Percentiles rank a stretch among this genome's conserved stretches.
These are phyloP conservation scores for Oriolus oriolus DNA, from an alignment of 2,113 vertebrate species.

Conservation along the genomic window DNA sequence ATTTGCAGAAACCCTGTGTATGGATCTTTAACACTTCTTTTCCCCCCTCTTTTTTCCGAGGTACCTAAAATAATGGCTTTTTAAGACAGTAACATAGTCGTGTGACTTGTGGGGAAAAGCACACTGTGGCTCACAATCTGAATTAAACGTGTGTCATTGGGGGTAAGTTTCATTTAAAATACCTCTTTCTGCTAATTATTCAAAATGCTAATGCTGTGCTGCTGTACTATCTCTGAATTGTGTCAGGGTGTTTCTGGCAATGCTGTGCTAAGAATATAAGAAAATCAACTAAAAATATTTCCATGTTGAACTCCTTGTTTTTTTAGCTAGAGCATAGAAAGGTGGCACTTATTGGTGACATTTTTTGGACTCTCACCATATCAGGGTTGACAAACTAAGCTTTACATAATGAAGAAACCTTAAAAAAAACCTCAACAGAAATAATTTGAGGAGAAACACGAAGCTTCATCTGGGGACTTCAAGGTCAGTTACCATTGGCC, in stretches of 20 bases:
- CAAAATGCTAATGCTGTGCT: conserved; percentile 6
- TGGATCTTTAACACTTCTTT: conserved; percentile 54
- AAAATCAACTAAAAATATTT: conserved; percentile 19
- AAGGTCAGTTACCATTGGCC: conserved; percentile 71
- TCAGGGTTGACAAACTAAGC: conserved; percentile 54
- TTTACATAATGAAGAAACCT: conserved; percentile 50
- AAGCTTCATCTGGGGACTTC: conserved; percentile 68
- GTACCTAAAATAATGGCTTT: conserved; percentile 48
- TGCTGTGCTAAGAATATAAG: neutral
- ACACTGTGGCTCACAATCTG: conserved; percentile 30
- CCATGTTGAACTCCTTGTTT: neutral
- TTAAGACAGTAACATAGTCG: neutral
- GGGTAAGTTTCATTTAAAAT: conserved; percentile 57
- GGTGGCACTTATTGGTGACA: conserved; percentile 8
- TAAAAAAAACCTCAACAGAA: conserved; percentile 45
- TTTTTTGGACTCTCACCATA: conserved; percentile 50
- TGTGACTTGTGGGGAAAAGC: conserved; percentile 46
- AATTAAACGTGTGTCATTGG: conserved; percentile 45
- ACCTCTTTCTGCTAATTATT: conserved; percentile 45
- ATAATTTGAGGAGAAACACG: conserved; percentile 68
- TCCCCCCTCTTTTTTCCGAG: accelerated
- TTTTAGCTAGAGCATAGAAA: neutral
- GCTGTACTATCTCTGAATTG: conserved; percentile 15
- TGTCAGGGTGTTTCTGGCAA: conserved; percentile 35
- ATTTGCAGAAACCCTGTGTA: conserved; percentile 61